These are phyloP conservation scores for Macroramphosus scolopax DNA, from an alignment of 2,797 vertebrate genomes.

Conservation along the genomic window DNA sequence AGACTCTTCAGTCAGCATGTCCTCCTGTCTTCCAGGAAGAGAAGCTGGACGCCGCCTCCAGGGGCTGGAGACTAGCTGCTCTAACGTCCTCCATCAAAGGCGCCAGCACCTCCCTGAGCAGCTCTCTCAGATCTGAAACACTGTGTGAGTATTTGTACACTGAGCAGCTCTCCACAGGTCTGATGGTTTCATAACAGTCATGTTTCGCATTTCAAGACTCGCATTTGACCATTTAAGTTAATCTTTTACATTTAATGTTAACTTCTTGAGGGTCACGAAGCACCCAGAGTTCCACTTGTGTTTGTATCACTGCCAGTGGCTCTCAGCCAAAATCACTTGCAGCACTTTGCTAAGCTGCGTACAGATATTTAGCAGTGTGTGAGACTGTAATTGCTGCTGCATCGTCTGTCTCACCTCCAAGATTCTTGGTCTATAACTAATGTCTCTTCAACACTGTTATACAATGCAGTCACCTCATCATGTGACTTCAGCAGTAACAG, in stretches of 20 bases:
- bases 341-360: constrained; percentile 40
- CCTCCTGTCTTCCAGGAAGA: constrained; percentile 73
- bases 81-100: constrained; percentile 77
- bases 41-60: constrained; percentile 75
- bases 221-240: not conserved
- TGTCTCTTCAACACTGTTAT: too few species aligned
- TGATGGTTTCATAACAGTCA: constrained; percentile 10
- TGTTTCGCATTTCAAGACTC: constrained; percentile 9
- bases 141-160: constrained; percentile 78
- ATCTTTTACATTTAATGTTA: too few species aligned
- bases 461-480: too few species aligned
- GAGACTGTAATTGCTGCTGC: constrained; percentile 17
- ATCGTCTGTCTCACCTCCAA: constrained; percentile 25
- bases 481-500: too few species aligned
- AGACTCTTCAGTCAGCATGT: too few species aligned
- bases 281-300: constrained; percentile 5
- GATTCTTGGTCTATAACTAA: not conserved
- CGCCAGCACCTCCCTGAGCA: constrained; percentile 69
- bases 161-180: not conserved
- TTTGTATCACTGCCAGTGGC: constrained; percentile 42
- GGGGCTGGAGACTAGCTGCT: constrained; percentile 66
- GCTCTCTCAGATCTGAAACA: constrained; percentile 74
- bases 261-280: too few species aligned
- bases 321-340: constrained; percentile 47
- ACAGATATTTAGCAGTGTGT: constrained; percentile 36